Evolutionary conservation across 2,797 vertebrate genomes (phyloP).

Genomic region (Mormyrops boulengeri): DNA sequence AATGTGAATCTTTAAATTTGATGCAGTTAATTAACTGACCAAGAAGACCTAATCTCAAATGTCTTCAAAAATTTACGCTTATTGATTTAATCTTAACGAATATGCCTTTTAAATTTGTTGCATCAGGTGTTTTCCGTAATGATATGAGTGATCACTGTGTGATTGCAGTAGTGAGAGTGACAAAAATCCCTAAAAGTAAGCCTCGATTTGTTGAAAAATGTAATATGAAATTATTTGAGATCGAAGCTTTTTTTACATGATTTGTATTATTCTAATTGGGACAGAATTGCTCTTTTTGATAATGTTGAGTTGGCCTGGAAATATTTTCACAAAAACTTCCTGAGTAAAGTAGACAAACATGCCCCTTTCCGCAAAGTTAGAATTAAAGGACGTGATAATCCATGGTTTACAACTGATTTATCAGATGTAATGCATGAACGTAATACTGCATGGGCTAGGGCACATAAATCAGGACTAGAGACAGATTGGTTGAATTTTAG

Average conservation of each 20-base stretch:
- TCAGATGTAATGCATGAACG: background rate
- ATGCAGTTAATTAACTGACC: too few species aligned
- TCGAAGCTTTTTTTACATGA: background rate
- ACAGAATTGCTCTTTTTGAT: background rate
- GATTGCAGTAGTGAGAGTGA: background rate
- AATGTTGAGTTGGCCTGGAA: background rate
- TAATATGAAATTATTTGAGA: background rate
- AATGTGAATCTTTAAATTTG: too few species aligned
- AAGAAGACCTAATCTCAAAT: too few species aligned
- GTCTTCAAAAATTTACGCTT: background rate
- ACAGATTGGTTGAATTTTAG: background rate
- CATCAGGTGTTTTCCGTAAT: background rate
- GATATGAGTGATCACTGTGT: background rate
- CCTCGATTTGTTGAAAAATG: background rate
- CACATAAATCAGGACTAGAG: background rate
- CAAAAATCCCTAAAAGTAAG: background rate
- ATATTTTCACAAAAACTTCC: background rate
- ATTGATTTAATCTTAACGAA: background rate
- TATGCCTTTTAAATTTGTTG: too few species aligned
- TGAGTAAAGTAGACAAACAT: background rate
- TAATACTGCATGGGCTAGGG: background rate
- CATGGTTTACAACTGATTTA: background rate
- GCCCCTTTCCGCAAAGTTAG: background rate
- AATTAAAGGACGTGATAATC: background rate
- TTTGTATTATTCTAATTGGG: background rate